A percentile compares a stretch with the other conserved stretches of the same genome.
Conservation (phyloP, 2,797 vertebrate genomes). For the Astyanax mexicanus region DNA sequence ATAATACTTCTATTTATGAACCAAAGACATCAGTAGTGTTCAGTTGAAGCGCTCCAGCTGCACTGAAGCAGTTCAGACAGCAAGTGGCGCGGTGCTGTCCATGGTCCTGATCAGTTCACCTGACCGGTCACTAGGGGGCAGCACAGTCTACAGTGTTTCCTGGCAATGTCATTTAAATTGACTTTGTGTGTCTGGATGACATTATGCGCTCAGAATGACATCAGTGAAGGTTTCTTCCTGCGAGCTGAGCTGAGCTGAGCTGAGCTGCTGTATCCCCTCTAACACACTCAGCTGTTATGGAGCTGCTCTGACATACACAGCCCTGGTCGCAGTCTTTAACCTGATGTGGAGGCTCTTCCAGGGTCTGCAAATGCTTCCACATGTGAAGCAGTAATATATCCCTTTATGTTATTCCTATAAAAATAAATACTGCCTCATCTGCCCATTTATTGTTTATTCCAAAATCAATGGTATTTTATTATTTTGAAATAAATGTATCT, state of each 20-base stretch:
- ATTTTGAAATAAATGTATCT: too few species aligned
- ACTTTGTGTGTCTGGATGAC: constrained; percentile 4
- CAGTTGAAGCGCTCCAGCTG: too few species aligned
- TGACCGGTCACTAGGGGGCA: constrained; percentile 34
- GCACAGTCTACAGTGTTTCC: constrained; percentile 19
- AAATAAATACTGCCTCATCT: too few species aligned
- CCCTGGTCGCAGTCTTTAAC: not conserved
- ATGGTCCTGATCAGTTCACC: constrained; percentile 29
- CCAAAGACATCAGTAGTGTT: too few species aligned
- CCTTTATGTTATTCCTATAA: too few species aligned
- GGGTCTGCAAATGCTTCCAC: not conserved
- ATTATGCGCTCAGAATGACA: not conserved
- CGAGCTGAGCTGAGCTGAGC: not conserved
- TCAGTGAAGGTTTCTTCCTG: not conserved
- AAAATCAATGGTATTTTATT: too few species aligned
- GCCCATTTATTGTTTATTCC: too few species aligned
- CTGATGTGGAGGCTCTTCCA: not conserved
- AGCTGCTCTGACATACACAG: too few species aligned
- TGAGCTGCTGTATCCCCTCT: not conserved
- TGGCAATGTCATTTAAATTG: constrained; percentile 5
- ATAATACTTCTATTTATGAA: too few species aligned
- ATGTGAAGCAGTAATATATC: too few species aligned
- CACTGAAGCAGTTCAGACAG: not conserved
- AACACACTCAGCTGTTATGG: not conserved
- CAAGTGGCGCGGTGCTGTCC: constrained; percentile 29